phyloP scores from a whole-genome alignment of 2,888 invertebrate species.

The Cataglyphis cursor region DNA sequence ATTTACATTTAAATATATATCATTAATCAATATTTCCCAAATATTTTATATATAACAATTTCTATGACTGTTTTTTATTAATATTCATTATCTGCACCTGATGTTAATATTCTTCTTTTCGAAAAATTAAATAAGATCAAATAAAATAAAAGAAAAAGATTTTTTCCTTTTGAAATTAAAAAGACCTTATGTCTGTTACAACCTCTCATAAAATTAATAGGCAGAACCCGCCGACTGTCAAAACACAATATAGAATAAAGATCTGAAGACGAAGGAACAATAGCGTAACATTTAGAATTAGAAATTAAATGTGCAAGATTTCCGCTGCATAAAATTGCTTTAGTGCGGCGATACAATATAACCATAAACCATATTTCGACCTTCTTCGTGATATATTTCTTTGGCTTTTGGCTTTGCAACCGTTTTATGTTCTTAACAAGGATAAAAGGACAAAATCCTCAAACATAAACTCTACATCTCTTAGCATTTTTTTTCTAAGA shows the following conservation, averaged over 20 bases:
- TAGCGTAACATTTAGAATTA: conserved; percentile 46
- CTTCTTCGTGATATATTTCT: conserved; percentile 58
- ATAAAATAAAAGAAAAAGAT: neutral
- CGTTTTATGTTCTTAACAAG: neutral
- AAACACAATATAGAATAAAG: conserved; percentile 80
- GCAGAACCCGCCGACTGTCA: conserved; percentile 85
- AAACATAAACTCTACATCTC: neutral
- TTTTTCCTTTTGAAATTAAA: conserved; percentile 13
- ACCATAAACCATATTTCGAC: conserved; percentile 80
- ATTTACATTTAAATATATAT: neutral
- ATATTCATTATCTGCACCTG: neutral
- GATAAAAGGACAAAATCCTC: conserved; percentile 1
- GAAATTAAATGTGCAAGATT: conserved; percentile 53
- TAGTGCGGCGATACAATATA: conserved; percentile 77
- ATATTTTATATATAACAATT: neutral
- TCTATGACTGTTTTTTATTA: neutral
- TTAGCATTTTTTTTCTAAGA: neutral
- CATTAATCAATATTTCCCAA: neutral
- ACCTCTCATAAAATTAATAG: conserved; percentile 81
- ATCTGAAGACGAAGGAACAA: conserved; percentile 72
- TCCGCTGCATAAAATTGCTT: conserved; percentile 75
- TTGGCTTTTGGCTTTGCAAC: conserved; percentile 66
- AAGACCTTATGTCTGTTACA: neutral
- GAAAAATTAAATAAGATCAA: neutral
- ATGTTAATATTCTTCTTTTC: neutral